Evolutionary conservation across 2,888 invertebrate genomes (phyloP), one percentile per base, ranked within the genome.

Genomic region (Nomada lathburiana): DNA sequence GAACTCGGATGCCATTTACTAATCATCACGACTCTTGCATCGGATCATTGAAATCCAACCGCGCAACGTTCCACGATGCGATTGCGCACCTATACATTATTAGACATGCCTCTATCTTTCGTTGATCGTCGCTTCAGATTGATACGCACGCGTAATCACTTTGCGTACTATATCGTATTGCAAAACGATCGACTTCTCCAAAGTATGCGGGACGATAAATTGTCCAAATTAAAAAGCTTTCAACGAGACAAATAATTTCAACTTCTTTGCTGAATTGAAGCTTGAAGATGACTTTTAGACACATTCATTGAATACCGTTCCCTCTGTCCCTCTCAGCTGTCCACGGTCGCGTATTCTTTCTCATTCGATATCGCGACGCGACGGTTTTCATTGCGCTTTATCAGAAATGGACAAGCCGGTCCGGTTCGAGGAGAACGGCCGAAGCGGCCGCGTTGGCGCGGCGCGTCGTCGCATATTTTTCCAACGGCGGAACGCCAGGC

Each of bases 401-500:
- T 82, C 82, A 64, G 82, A 76, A 72, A 72, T 68, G 75, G 50
- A 68, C 81, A 64, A 76, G 68, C 82, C 53, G 57, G 74, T 52
- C 44, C 82, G 65, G 76, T 72, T 82, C 71, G 76, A 69, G 18
- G 50, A 50, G 70, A 7, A 53, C 50, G 16, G 55, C 13, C 13
- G 50, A 26, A 5, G 42, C 18, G 16, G 20, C 26, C 7, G 53
- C 20, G 29, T n/a, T 16, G 10, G 29, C n/a, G 18, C n/a, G 60
- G 26, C 63, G 75, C 77, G 44, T 42, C 79, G 62, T 68, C 72
- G 79, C 71, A 80, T 79, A 72, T 79, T 80, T 78, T 72, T 74
- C 74, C 67, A 74, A 16, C 62, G n/a, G 36, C 18, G 23, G 11
- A 47, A 5, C 47, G 63, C 26, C 18, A 42, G 63, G 63, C 23